Base-by-base conservation (phyloP, 2,888 invertebrate genomes). In the Drosophila rubida region DNA sequence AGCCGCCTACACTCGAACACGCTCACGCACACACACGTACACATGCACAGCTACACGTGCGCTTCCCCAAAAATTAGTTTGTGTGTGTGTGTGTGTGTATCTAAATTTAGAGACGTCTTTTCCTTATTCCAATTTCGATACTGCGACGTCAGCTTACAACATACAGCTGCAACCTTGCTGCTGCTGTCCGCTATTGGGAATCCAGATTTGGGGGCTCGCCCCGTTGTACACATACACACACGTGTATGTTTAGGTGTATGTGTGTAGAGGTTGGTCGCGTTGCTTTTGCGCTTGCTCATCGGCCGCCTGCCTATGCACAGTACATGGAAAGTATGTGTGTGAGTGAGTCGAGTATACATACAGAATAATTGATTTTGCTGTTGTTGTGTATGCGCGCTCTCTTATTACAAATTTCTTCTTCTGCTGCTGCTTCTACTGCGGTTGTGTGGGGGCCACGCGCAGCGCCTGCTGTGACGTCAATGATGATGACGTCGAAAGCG, bases 141-240 rank as follows among this genome's bases (percentile, higher is more conserved):
- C 23, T 16, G 51, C 58, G 44, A 51, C 50, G 35, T 42, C 50
- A 37, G 59, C 49, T 74, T 76, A 62, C 72, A 57, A 6, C 63
- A 58, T 14, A 4, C 55, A 53, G 13, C 27, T 64, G 50, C 64
- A 74, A 39, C 39, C 55, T 37, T 37, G 48, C 42, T 53, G 42
- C 65, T 73, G 65, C 60, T 74, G 61, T 32, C 35, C 64, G 46
- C 69, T 55, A 58, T 81, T 74, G 70, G 69, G 63, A 76, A 76
- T 79, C 77, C 82, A 87, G 88, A 85, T 87, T 82, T 82, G 88
- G 82, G 86, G 82, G 82, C 82, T 82, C 82, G 82, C 87, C 82
- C 82, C 77, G 74, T 79, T 62, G 54, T 69, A 72, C 46, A 46
- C 44, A 69, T 27, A 61, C 39, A 42, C 53, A 57, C 46, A 55